Evolutionary conservation across 2,113 vertebrate species (phyloP).

Genomic region (Elephas maximus): DNA sequence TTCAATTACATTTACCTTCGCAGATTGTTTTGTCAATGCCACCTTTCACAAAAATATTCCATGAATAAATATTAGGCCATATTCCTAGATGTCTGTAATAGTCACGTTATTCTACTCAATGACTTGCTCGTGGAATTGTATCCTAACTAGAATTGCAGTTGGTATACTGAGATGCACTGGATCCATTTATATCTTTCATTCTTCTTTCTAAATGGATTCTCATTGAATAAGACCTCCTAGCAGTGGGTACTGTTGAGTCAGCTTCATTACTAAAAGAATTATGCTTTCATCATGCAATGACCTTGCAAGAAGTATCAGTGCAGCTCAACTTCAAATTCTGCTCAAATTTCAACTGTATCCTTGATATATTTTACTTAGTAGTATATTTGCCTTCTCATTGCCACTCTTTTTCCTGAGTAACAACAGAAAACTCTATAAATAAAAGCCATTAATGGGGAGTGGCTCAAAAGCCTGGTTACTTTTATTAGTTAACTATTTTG

Average conservation of each 20-base stretch:
- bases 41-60: not conserved
- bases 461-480: slow-evolving; percentile 70
- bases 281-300: not conserved
- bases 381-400: slow-evolving; percentile 51
- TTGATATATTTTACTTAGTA: slow-evolving; percentile 62
- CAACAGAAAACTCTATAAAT: slow-evolving; percentile 31
- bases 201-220: slow-evolving; percentile 46
- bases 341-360: slow-evolving; percentile 58
- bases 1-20: slow-evolving; percentile 23
- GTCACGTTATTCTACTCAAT: not conserved
- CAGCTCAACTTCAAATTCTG: slow-evolving; percentile 62
- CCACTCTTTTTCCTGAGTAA: slow-evolving; percentile 37
- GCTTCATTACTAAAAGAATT: slow-evolving; percentile 55
- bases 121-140: not conserved
- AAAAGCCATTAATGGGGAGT: slow-evolving; percentile 36
- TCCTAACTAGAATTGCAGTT: not conserved
- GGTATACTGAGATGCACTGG: not conserved
- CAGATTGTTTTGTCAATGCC: slow-evolving; percentile 15
- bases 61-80: slow-evolving; percentile 56
- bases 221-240: not conserved
- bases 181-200: slow-evolving; percentile 20
- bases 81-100: not conserved
- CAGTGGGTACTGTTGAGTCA: not conserved
- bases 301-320: not conserved
- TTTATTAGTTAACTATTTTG: slow-evolving; percentile 67